These are phyloP conservation scores for Hydrochoerus hydrochaeris DNA, from an alignment of 2,113 vertebrate genomes.

Conservation along the genomic window DNA sequence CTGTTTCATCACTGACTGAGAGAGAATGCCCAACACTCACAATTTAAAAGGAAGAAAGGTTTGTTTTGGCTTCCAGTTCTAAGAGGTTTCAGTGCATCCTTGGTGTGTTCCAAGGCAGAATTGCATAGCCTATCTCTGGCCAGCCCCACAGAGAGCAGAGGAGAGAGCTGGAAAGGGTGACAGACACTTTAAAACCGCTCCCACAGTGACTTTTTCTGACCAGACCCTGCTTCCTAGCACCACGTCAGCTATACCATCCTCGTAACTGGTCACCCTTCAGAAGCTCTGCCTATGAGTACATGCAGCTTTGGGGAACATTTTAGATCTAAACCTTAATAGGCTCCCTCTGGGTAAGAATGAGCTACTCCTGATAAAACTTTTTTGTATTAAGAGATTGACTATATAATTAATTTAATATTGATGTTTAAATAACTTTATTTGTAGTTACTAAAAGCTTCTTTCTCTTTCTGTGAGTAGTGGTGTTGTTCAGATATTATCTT, in stretches of 20 bases:
- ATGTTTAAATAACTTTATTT: background rate
- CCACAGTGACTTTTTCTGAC: background rate
- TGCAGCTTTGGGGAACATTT: background rate
- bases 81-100: background rate
- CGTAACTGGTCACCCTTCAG: background rate
- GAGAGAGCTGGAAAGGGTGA: background rate
- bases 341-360: background rate
- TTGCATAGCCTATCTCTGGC: background rate
- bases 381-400: background rate
- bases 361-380: background rate
- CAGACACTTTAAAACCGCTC: background rate
- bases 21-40: background rate
- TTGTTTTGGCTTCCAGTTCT: background rate
- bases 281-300: background rate
- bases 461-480: slow-evolving; percentile 85
- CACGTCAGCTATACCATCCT: background rate
- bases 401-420: slow-evolving; percentile 9
- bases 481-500: slow-evolving; percentile 95
- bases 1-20: background rate
- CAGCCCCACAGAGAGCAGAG: background rate
- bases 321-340: background rate
- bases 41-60: background rate
- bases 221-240: background rate
- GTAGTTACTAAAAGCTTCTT: slow-evolving; percentile 54
- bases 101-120: background rate